Evolutionary conservation across 2,888 invertebrate genomes (phyloP).

Genomic region (Exephanes ischioxanthus): DNA sequence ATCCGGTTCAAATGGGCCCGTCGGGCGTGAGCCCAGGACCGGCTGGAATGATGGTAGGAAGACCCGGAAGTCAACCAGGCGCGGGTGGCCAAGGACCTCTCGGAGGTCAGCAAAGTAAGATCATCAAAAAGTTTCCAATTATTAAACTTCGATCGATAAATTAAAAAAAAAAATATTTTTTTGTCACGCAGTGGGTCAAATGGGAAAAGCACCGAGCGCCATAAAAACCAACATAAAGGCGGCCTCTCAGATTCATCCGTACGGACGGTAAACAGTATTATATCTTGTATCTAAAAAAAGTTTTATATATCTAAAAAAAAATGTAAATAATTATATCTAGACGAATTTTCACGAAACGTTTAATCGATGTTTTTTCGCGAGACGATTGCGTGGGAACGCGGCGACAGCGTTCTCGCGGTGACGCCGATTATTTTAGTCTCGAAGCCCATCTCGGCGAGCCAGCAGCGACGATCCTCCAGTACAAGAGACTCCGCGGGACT

Average conservation of each 20-base stretch:
- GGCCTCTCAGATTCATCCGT: constrained; percentile 95
- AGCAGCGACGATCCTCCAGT: constrained; percentile 78
- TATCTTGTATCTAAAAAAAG: background rate
- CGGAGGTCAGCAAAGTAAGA: constrained; percentile 78
- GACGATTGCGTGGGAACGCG: constrained; percentile 80
- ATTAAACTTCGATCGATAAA: constrained; percentile 5
- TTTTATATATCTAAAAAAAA: constrained; percentile 13
- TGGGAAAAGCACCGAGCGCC: constrained; percentile 95
- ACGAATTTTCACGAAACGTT: constrained; percentile 34
- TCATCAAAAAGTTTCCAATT: constrained; percentile 28
- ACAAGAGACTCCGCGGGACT: constrained; percentile 80
- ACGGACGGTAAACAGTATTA: constrained; percentile 87
- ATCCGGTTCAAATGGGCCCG: constrained; percentile 82
- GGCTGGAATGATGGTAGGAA: constrained; percentile 82
- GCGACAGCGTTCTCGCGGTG: constrained; percentile 78
- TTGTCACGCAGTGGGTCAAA: constrained; percentile 84
- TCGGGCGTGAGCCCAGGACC: constrained; percentile 81
- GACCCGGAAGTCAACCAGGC: constrained; percentile 81
- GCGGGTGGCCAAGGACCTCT: constrained; percentile 81
- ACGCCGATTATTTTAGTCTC: constrained; percentile 75
- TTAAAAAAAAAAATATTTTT: constrained; percentile 51
- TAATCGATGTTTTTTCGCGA: constrained; percentile 70
- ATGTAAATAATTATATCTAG: constrained; percentile 49
- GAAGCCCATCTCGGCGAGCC: constrained; percentile 77
- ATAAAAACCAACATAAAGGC: constrained; percentile 97